Evolutionary conservation across 1,140 invertebrate genomes (phyloP), one percentile per base, ranked within the genome.

Genomic region (Olivierus martensii): DNA sequence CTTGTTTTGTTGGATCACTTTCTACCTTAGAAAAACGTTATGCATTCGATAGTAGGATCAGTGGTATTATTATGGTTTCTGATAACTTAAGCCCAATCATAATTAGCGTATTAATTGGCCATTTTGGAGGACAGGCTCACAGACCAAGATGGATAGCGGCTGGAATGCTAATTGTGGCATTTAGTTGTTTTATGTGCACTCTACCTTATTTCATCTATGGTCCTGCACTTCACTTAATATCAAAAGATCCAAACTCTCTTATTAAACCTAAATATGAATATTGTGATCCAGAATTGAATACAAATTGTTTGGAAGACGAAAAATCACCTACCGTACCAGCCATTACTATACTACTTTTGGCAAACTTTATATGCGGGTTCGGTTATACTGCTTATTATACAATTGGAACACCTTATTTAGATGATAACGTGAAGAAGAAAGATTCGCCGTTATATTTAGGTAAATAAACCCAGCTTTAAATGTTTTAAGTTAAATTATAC

Each of bases 1-100:
- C 57, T 36, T 58, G 55, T 35, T 55, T 55, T 15, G 36, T 52
- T 10, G 57, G 52, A 14, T 52, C 55, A 44, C 42, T 52, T 19
- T 55, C 57, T 17, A 58, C 57, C 3, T 43, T 58, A 12, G 57
- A 58, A 37, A 58, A 52, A 12, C 49, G 83, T 56, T 87, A 83
- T 63, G 83, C 82, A 61, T 84, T 86, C 61, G 80, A 81, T 1
- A 83, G 80, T 10, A 77, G 78, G 65, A 81, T 79, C 35, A 81
- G 80, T 49, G 81, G 81, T 79, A 64, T 63, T 14, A 59, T 65
- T n/a, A 18, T 65, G n/a, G 51, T 55, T 28, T 49, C 52, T 2
- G 57, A 58, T 46, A 58, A 58, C 45, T 11, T 58, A 1, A 55
- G 49, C 34, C 52, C 52, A 15, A 43, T 22, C 10, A 4, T 58